phyloP scores from a whole-genome alignment of 2,888 invertebrate genomes.

The Troides oblongomaculatus region DNA sequence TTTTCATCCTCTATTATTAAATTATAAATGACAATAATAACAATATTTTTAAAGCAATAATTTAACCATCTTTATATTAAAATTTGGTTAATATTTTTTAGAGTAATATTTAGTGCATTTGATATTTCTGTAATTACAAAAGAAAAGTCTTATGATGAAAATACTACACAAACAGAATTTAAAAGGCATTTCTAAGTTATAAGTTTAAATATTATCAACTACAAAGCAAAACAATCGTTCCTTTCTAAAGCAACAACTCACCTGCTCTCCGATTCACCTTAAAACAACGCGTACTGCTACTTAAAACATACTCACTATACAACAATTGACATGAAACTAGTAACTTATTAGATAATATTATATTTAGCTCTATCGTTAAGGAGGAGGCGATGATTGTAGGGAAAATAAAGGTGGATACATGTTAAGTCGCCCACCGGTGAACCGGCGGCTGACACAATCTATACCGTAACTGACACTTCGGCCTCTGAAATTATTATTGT shows the following conservation, averaged over 20 bases:
- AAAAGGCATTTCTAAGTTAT: too few relatives aligned
- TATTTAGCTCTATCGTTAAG: conserved; percentile 46
- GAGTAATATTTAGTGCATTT: too few relatives aligned
- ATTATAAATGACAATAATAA: too few relatives aligned
- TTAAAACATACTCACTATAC: conserved; percentile 56
- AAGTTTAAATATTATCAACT: conserved; percentile 14
- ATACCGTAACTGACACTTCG: conserved; percentile 65
- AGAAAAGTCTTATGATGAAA: too few relatives aligned
- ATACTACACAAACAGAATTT: too few relatives aligned
- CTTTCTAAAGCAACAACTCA: conserved; percentile 37
- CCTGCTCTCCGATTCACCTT: conserved; percentile 48
- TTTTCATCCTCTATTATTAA: too few relatives aligned
- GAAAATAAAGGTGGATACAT: conserved; percentile 47
- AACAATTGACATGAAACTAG: conserved; percentile 67
- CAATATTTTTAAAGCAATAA: too few relatives aligned
- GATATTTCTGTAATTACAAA: too few relatives aligned
- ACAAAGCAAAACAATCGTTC: conserved; percentile 35
- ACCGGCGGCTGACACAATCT: conserved; percentile 57
- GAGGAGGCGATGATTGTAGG: conserved; percentile 40
- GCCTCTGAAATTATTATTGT: conserved; percentile 53
- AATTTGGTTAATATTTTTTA: too few relatives aligned
- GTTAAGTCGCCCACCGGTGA: conserved; percentile 54
- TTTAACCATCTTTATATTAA: too few relatives aligned
- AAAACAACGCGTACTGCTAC: conserved; percentile 49
- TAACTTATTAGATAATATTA: conserved; percentile 40